phyloP scores from a whole-genome alignment of 2,888 invertebrate genomes.

The Noctua fimbriata region DNA sequence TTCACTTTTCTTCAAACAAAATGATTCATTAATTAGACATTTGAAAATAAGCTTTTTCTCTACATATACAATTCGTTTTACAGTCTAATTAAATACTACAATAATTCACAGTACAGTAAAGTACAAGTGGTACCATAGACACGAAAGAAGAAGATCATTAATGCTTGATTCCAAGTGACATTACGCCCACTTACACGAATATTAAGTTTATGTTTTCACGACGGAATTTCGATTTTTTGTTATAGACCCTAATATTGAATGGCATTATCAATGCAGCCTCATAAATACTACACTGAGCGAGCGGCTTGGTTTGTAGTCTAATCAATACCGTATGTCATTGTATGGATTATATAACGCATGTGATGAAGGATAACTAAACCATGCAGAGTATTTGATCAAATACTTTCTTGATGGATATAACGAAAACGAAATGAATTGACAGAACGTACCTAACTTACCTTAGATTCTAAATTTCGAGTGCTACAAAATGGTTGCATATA shows the following conservation, averaged over 20 bases:
- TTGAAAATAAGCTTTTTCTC: not conserved
- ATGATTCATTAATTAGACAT: not conserved
- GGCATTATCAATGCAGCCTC: not conserved
- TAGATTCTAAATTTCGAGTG: not conserved
- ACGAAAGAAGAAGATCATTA: no score
- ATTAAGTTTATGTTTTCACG: not conserved
- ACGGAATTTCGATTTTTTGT: not conserved
- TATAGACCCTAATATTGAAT: not conserved
- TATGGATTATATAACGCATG: not conserved
- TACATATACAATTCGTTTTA: not conserved
- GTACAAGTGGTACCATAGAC: no score
- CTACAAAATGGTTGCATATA: not conserved
- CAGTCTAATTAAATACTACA: not conserved
- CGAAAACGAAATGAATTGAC: not conserved
- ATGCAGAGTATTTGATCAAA: not conserved
- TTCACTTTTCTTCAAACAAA: not conserved
- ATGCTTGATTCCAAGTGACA: not conserved
- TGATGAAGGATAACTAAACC: not conserved
- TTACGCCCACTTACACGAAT: not conserved
- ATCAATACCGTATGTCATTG: conserved; percentile 23
- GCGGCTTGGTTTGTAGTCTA: conserved; percentile 8
- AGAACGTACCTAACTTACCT: not conserved
- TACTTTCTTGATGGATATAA: not conserved
- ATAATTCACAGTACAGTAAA: no score
- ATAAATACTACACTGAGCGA: conserved; percentile 23